Evolutionary conservation across 2,888 invertebrate genomes (phyloP), one percentile per base, ranked within the genome.

Genomic region (Amphiduros pacificus): DNA sequence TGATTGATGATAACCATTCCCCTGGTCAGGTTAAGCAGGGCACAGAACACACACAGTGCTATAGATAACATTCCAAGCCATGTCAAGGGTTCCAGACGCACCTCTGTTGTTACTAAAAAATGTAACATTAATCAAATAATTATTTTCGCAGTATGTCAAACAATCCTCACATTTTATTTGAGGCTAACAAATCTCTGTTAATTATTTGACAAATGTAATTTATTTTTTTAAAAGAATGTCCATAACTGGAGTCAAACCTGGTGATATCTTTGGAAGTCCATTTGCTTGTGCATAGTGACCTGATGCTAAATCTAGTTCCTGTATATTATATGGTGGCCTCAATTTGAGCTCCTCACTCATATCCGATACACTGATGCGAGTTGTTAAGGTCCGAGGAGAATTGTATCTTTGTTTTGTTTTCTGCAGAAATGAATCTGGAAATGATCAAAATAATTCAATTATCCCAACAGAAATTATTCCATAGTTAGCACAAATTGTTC

Each of bases 361-460:
- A 27, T 72, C 71, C 6, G 74, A 61, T 28, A 78, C 62, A 62
- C 77, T 76, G 5, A 77, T 55, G 59, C 69, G 73, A 1, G 75
- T 76, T 32, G 72, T 71, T 32, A 78, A 54, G 6, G 73, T 70
- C 14, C 75, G 69, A 1, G 78, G 74, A 59, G 72, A 75, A 66
- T 77, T 76, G 60, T 77, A 79, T 27, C 72, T 64, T 20, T 71
- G 71, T 57, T 75, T 75, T 17, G 70, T 60, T 54, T 73, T 77
- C 54, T 75, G 74, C 17, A 79, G 65, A 17, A 64, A 69, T 9
- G 65, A 66, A 65, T 74, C 77, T 76, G 67, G 17, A 67, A 67
- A 11, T 36, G 36, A 22, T n/a, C n/a, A 44, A 44, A 44, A 17
- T 20, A 44, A 44, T 4, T 20, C n/a, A 20, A 20, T 44, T 20